Evolutionary conservation across 2,113 vertebrate species (phyloP), one percentile per base, ranked within the genome.

Genomic region (Lasiurus borealis): DNA sequence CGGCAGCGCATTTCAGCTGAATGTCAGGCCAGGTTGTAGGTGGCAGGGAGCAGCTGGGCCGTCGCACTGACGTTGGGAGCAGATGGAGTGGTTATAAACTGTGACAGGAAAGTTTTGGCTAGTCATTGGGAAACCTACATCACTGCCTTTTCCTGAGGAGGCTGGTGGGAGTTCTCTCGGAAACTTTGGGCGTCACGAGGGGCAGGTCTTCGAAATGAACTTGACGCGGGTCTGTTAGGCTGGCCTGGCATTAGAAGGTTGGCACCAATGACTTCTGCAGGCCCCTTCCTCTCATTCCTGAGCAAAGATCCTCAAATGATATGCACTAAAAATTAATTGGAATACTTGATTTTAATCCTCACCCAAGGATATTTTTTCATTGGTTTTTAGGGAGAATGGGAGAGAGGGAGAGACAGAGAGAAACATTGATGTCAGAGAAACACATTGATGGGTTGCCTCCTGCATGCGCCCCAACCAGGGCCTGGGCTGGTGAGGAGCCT

Each of bases 1-100:
- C 40, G 80, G 84, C 29, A 15, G n/a, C 34, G 40, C 69, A 25
- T 87, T 88, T 88, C 59, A 5, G 84, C 92, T 86, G 95, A 91
- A 90, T 93, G 97, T 91, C 92, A 84, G 93, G 59, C 89, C 92
- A 89, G 96, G 96, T 95, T 97, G 96, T 95, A 95, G 95, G 95
- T 96, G 96, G 96, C 93, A 85, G 92, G 23, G 86, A 96, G 96
- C 96, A 97, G 95, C 96, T 97, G 97, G 76, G 90, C 93, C 94
- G 96, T 96, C 96, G 96, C 90, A n/a, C 75, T 73, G 93, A 93
- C 6, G 57, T 71, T 91, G 50, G 81, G 84, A 97, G 91, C 96
- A 97, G 94, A 96, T 94, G 94, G 94, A 96, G 81, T 95, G 81
- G 87, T 94, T 95, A 85, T 93, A 90, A 97, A 96, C 73, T 64